Evolutionary conservation across 1,140 invertebrate genomes (phyloP).

Genomic region (Ruditapes philippinarum): DNA sequence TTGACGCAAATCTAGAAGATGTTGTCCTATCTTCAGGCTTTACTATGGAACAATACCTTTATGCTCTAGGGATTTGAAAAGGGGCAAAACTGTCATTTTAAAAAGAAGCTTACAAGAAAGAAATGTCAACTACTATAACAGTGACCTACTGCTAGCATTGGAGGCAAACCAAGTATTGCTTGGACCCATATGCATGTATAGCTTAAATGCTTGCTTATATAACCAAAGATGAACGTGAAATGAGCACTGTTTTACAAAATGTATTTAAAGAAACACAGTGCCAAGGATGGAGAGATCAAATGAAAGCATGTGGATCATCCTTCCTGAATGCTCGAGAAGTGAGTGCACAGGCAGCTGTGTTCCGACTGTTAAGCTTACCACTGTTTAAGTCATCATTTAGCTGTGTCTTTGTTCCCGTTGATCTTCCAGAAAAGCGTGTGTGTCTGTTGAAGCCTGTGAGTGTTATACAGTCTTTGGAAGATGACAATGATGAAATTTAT

Average conservation of each 20-base stretch:
- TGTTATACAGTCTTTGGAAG: constrained; percentile 15
- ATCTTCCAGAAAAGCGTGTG: background rate
- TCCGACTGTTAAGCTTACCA: background rate
- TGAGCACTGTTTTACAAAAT: constrained; percentile 25
- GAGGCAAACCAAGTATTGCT: constrained; percentile 59
- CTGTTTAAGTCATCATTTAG: background rate
- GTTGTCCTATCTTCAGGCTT: no score
- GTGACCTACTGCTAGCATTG: constrained; percentile 23
- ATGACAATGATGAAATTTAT: constrained; percentile 28
- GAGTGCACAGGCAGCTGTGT: constrained; percentile 1
- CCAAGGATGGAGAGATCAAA: constrained; percentile 5
- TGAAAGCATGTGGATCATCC: background rate
- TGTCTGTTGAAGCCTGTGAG: constrained; percentile 18
- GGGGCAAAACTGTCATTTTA: constrained; percentile 11
- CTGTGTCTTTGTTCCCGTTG: background rate
- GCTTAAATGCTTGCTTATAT: constrained; percentile 54
- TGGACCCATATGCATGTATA: constrained; percentile 63
- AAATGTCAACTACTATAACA: constrained; percentile 57
- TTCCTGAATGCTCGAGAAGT: constrained; percentile 29
- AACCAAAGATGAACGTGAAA: constrained; percentile 63
- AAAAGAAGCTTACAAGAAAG: background rate
- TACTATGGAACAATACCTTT: constrained; percentile 22
- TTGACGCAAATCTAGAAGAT: background rate
- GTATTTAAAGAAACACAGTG: background rate
- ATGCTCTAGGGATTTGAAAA: constrained; percentile 1